Conservation (phyloP, 2,888 invertebrate species). For the Zygaena filipendulae region DNA sequence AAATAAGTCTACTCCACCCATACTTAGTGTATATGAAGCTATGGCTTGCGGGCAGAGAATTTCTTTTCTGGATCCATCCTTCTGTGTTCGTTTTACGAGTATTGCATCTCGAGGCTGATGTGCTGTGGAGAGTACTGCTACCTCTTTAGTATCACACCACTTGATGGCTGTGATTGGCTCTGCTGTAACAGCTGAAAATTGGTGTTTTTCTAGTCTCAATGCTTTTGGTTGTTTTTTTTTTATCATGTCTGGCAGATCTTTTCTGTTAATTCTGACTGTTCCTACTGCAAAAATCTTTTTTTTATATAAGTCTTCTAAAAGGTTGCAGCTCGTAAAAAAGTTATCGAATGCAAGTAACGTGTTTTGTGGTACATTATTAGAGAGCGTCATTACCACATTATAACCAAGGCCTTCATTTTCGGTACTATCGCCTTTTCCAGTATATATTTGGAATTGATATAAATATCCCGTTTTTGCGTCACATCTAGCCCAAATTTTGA, state of each 20-base stretch:
- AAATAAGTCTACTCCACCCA: conserved; percentile 27
- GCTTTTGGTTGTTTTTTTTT: conserved; percentile 18
- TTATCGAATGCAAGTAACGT: conserved; percentile 25
- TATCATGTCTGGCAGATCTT: conserved; percentile 20
- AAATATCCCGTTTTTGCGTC: conserved; percentile 17
- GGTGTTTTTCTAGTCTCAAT: conserved; percentile 20
- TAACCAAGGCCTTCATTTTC: conserved; percentile 19
- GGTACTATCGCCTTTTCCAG: conserved; percentile 18
- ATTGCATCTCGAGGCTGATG: conserved; percentile 18
- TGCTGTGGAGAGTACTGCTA: conserved; percentile 20
- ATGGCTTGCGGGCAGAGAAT: conserved; percentile 25
- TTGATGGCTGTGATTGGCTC: conserved; percentile 21
- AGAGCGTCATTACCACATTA: conserved; percentile 17
- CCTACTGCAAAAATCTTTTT: conserved; percentile 21
- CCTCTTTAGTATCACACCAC: conserved; percentile 21
- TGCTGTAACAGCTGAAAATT: conserved; percentile 21
- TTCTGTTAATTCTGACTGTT: conserved; percentile 21
- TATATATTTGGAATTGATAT: conserved; percentile 20
- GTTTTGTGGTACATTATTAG: conserved; percentile 16
- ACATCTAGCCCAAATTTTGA: conserved; percentile 17
- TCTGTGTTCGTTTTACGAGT: conserved; percentile 23
- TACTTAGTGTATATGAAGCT: conserved; percentile 22
- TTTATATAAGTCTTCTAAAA: conserved; percentile 19
- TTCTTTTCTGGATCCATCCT: conserved; percentile 23
- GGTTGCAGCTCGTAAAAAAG: conserved; percentile 21